Conservation (phyloP, 2,113 vertebrate species). For the Pseudorasbora parva region DNA sequence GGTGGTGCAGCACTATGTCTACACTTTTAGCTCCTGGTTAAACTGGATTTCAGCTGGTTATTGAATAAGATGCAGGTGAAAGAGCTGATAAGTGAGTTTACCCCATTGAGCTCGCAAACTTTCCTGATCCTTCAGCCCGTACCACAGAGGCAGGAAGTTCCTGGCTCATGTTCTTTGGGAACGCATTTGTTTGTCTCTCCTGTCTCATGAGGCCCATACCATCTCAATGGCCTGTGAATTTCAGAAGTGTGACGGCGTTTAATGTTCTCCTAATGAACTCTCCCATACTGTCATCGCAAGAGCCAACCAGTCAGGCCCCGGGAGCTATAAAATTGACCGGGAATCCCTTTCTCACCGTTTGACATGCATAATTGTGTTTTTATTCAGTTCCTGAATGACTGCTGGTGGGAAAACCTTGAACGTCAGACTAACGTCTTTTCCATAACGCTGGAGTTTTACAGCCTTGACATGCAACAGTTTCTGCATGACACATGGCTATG, state of each 20-base stretch:
- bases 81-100: neutral
- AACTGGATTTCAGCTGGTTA: neutral
- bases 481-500: conserved; percentile 68
- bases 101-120: neutral
- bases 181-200: conserved; percentile 20
- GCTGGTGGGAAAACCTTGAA: conserved; percentile 69
- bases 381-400: neutral
- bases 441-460: conserved; percentile 66
- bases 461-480: conserved; percentile 74
- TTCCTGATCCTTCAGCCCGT: neutral
- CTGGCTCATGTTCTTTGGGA: conserved; percentile 16
- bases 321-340: neutral
- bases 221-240: conserved; percentile 29
- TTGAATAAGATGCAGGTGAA: neutral
- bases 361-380: neutral
- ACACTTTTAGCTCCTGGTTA: neutral
- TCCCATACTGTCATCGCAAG: neutral
- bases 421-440: conserved; percentile 67
- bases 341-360: neutral
- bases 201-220: conserved; percentile 11
- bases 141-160: neutral
- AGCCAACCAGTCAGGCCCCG: neutral
- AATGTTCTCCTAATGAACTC: conserved; percentile 50
- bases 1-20: neutral
- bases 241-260: conserved; percentile 39